Base-by-base conservation (phyloP, 2,888 invertebrate species). In the Onchidella celtica region DNA sequence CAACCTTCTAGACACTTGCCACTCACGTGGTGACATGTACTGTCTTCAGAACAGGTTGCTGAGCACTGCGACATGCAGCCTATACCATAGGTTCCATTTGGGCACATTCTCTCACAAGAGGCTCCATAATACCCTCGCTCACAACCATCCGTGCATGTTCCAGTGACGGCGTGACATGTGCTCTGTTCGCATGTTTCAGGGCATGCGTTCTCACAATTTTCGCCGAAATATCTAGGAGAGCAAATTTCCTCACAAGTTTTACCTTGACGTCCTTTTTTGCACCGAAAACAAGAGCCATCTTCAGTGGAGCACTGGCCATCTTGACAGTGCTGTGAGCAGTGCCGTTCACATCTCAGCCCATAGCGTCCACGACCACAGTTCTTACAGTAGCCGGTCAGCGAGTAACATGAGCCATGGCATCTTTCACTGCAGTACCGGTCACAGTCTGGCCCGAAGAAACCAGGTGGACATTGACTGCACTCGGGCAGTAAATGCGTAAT, bases 1-100 rank as follows among this genome's bases (percentile, higher is more conserved):
- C 79, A 79, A 21, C 79, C 79, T 2, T 72, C 17, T 14, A 73
- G 4, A 47, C 79, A 79, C 6, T 59, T 29, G 11, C 79, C 79
- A 24, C 29, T 79, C 47, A 72, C 66, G 55, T 73, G 79, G 29
- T 79, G 59, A 36, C 79, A 79, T 14, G 29, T 21, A 0, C 3
- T 29, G 9, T 9, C 29, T 0, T 1, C 27, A 9, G 65, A 55
- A 17, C 79, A 79, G n/a, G 79, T 79, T 2, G 57, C 59, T 4
- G 79, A 27, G 32, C 79, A 79, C 27, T 73, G 47, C 0, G 79
- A 59, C n/a, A 66, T 11, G 55, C 79, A 79, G 38, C n/a, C 66
- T 4, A 14, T 34, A 1, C 79, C 79, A 24, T 79, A 79, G 17
- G 24, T 79, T 14, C 73, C 66, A 29, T n/a, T 6, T 3, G 79